Evolutionary conservation across 2,113 vertebrate genomes (phyloP).

Genomic region (rabbit (Oryctolagus cuniculus)): mOryCun1.1 NC_091450.1:8252001-8252500

Average conservation of each 20-base stretch:
- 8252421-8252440: background rate
- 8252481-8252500: background rate
- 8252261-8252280: background rate
- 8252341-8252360: background rate
- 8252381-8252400: background rate
- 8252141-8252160: no score
- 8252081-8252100: constrained; percentile 37
- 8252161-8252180: no score
- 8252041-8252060: constrained; percentile 73
- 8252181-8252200: no score
- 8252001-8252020: background rate
- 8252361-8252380: background rate
- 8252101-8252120: constrained; percentile 33
- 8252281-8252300: background rate
- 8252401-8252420: background rate
- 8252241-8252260: background rate
- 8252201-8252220: no score
- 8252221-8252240: no score
- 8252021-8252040: constrained; percentile 36
- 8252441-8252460: background rate
- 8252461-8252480: background rate
- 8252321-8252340: background rate
- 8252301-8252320: background rate
- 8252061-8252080: constrained; percentile 57
- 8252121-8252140: no score